Base-by-base conservation (phyloP, 1,140 invertebrate species). In the Trachelipus rathkii region DNA sequence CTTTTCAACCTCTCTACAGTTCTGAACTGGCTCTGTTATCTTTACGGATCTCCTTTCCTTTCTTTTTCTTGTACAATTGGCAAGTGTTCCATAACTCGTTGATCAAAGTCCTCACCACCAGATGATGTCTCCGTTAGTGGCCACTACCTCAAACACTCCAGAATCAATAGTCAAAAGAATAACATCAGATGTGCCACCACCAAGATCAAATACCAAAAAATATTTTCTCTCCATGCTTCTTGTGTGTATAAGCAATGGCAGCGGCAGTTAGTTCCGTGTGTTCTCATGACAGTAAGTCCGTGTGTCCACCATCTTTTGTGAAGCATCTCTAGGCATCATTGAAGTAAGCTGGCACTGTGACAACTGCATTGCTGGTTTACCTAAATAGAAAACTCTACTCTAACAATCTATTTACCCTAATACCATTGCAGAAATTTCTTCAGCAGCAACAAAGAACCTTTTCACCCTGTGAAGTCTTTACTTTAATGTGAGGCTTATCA, bases 211-310 rank as follows among this genome's bases (percentile, higher is more conserved):
- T 0, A 99, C 97, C 45, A 99, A 87, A 50, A 99, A 95, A 83
- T 99, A n/a, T 99, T 87, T 98, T 98, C 86, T 99, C 97, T 70
- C 97, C 96, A 78, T 98, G 96, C 85, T 96, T 98, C 87, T 99
- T 99, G 88, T 99, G 99, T 89, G 87, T 98, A 83, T 99, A 99
- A 77, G 98, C 98, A 87, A 99, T 99, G 78, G 98, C 98, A 73
- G 98, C 98, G 7, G 98, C 97, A 44, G 97, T 99, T n/a, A 97
- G 98, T 85, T 99, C 98, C 85, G 99, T 99, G 84, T 99, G 99
- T 99, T 86, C 98, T 91, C 94, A 99, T 96, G 2, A 99, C 97
- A 82, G 93, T 92, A 67, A 99, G 89, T 81, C 97, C 96, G 81
- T 91, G 33, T 83, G 84, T 66, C 89, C 89, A 76, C 89, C 89